phyloP scores from a whole-genome alignment of 2,888 invertebrate genomes.

The Atethmia centrago region DNA sequence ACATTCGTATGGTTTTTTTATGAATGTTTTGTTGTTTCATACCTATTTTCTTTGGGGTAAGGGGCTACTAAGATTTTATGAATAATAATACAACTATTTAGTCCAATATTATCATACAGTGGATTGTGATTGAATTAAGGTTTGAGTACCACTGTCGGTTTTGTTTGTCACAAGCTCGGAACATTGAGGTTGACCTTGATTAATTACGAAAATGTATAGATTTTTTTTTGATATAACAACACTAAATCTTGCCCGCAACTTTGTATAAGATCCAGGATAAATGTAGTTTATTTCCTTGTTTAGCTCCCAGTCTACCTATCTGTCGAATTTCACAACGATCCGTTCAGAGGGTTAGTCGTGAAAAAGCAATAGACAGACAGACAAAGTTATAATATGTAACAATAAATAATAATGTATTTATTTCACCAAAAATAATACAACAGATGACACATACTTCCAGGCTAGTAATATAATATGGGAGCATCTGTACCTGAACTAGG shows the following conservation, averaged over 20 bases:
- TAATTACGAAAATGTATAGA: background rate
- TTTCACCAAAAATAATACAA: too few species aligned
- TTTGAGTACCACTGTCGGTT: background rate
- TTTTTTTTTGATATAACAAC: too few species aligned
- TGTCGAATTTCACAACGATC: background rate
- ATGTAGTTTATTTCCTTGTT: background rate
- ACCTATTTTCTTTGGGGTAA: constrained; percentile 8
- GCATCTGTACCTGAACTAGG: too few species aligned
- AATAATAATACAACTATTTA: constrained; percentile 31
- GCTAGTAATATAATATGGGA: too few species aligned
- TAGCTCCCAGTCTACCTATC: background rate
- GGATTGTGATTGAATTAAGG: background rate
- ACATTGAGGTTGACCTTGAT: background rate
- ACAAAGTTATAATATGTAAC: too few species aligned
- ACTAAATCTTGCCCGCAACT: background rate
- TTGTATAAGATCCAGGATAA: too few species aligned
- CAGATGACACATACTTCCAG: too few species aligned
- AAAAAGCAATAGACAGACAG: background rate
- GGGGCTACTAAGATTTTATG: constrained; percentile 11
- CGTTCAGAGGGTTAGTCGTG: background rate
- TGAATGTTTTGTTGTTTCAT: constrained; percentile 9
- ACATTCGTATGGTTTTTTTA: constrained; percentile 29
- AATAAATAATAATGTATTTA: too few species aligned
- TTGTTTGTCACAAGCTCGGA: background rate
- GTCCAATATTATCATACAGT: background rate